phyloP scores from a whole-genome alignment of 2,797 vertebrate species.

The Anas bernieri region DNA sequence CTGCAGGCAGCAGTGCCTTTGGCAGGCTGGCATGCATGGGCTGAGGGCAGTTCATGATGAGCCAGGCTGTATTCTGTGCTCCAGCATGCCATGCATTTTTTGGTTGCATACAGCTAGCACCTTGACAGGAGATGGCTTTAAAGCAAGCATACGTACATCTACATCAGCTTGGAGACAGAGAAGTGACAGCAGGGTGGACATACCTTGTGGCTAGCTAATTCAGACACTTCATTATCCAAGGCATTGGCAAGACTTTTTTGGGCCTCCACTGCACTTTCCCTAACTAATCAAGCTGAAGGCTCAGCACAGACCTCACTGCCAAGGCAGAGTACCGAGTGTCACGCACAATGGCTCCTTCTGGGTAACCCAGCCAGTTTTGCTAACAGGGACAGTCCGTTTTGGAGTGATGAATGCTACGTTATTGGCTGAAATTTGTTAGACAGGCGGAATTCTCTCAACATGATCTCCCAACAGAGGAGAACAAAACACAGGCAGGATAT shows the following conservation, averaged over 20 bases:
- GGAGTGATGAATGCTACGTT: constrained; percentile 29
- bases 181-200: not conserved
- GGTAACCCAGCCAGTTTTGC: constrained; percentile 11
- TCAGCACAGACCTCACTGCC: not conserved
- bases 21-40: too few species aligned
- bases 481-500: constrained; percentile 14
- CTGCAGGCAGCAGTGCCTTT: not conserved
- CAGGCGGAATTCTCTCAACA: not conserved
- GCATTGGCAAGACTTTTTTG: constrained; percentile 19
- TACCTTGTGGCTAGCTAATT: constrained; percentile 8
- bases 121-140: not conserved
- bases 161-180: not conserved
- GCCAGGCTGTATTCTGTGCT: not conserved
- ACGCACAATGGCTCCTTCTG: not conserved
- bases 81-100: not conserved
- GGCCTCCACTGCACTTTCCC: not conserved
- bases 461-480: constrained; percentile 38
- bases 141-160: not conserved
- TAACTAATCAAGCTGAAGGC: constrained; percentile 57
- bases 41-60: not conserved
- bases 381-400: not conserved
- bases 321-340: constrained; percentile 18
- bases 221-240: not conserved
- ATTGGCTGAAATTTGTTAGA: constrained; percentile 9
- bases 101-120: not conserved